Evolutionary conservation across 2,888 invertebrate genomes (phyloP), one percentile per base, ranked within the genome.

Genomic region (Embidobia sp.): DNA sequence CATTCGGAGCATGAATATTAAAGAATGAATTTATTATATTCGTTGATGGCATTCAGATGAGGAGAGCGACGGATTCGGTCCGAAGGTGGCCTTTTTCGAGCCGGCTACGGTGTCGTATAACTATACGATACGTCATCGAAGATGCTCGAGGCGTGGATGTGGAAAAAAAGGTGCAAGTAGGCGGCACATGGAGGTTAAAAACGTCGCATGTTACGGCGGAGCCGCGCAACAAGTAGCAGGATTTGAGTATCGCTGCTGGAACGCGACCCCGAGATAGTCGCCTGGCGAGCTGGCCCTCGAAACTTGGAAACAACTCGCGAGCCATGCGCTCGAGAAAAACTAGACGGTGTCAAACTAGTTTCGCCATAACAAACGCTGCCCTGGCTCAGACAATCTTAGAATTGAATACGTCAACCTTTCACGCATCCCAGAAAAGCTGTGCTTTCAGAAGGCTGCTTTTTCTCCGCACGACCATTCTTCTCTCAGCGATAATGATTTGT

Each of bases 201-300:
- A 67, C 67, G 67, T 73, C 42, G 57, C 67, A 42, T 53, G 67
- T 55, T 53, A 37, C 48, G 46, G 44, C 51, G 76, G 75, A 82
- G 86, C n/a, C n/a, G n/a, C n/a, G n/a, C 85, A 85, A 85, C 85
- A 85, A 85, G 85, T 85, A 83, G 83, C 80, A 66, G 82, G 81
- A 82, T 80, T 82, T 82, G 77, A 77, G 78, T 70, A 74, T 79
- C 77, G 72, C 59, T 64, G 69, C 64, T 72, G 76, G 67, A 78
- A 74, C 76, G 72, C 76, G 79, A 80, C 70, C 75, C 73, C 61
- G 78, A 79, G 80, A 79, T 69, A 78, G 77, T 79, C n/a, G n/a
- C n/a, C n/a, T n/a, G n/a, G n/a, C 70, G 35, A 46, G 79, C 57
- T 49, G 80, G 79, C 73, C 63, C 79, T 63, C 76, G 46, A 59